Evolutionary conservation across 2,888 invertebrate genomes (phyloP), one percentile per base, ranked within the genome.

Genomic region (Drosophila dives): DNA sequence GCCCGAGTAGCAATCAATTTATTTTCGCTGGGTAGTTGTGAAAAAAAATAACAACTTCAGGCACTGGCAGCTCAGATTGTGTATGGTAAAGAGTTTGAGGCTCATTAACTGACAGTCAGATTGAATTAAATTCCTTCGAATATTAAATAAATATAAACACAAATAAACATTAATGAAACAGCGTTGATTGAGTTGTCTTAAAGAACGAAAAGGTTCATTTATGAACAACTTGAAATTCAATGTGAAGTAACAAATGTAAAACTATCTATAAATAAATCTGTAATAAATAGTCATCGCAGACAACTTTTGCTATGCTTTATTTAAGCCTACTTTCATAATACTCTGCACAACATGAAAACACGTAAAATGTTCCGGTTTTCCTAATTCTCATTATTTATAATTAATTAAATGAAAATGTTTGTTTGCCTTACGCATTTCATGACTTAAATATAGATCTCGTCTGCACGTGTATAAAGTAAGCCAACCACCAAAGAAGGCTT

Each of bases 81-180:
- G 26, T 34, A 36, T 60, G 65, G 68, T 60, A 58, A 58, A 65
- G 58, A 86, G 70, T 74, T 74, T 72, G 64, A 55, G 89, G 70
- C 83, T 84, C 81, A 89, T 85, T 80, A 84, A 65, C 76, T 63
- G 60, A 36, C 61, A 67, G 54, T 55, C 51, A 67, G 72, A 61
- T 63, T 55, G 49, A 56, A 67, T 69, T 49, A 54, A 63, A 67
- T 63, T 49, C 66, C 20, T 42, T 42, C 10, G 42, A 29, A 29
- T 29, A 29, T 29, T 29, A 29, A 29, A 29, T 29, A 29, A 29
- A 29, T 29, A 29, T 6, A 6, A 5, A 29, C 29, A 29, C 5
- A 29, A 29, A 29, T 29, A 29, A 29, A 29, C 29, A 29, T 29
- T 5, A 29, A 29, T 1, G 5, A 23, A 15, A 15, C 7, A 23